Percentiles rank a stretch among this genome's conserved stretches.
Conservation (phyloP, 2,797 vertebrate species). For the Microhierax caerulescens region DNA sequence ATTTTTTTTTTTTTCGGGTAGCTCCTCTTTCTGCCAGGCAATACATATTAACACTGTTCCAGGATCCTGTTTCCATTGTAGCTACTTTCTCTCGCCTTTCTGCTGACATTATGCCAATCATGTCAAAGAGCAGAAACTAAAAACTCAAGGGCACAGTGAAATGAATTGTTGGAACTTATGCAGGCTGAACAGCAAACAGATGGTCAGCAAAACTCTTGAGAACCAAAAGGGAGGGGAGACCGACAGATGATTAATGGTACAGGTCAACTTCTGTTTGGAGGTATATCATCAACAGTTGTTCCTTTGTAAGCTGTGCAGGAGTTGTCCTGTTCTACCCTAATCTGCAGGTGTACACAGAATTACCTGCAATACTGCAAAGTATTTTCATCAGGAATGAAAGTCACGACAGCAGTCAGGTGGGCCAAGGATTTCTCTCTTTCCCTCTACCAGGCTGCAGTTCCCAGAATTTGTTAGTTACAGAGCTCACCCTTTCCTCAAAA, state of each 20-base stretch:
- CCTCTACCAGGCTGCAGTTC: neutral
- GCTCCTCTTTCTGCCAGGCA: neutral
- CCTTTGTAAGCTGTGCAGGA: neutral
- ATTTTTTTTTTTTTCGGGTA: neutral
- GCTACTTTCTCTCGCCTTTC: neutral
- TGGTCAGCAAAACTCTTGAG: neutral
- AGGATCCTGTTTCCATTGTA: neutral
- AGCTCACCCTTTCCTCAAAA: neutral
- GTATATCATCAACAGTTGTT: neutral
- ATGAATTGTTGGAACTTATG: neutral
- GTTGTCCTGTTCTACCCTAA: neutral
- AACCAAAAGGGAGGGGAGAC: neutral
- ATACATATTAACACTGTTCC: neutral
- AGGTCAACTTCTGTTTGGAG: neutral
- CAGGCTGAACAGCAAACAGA: slow-evolving; percentile 20
- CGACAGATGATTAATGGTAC: neutral
- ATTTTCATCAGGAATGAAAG: neutral
- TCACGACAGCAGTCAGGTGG: neutral
- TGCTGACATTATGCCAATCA: neutral
- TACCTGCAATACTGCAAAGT: neutral
- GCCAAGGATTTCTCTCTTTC: neutral
- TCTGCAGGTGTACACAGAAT: neutral
- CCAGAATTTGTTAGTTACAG: neutral
- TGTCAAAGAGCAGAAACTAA: neutral
- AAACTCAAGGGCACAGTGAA: slow-evolving; percentile 2